Percentiles rank a stretch among this genome's conserved stretches.
These are phyloP conservation scores for Callipepla californica DNA, from an alignment of 2,113 vertebrate species.

Conservation along the genomic window DNA sequence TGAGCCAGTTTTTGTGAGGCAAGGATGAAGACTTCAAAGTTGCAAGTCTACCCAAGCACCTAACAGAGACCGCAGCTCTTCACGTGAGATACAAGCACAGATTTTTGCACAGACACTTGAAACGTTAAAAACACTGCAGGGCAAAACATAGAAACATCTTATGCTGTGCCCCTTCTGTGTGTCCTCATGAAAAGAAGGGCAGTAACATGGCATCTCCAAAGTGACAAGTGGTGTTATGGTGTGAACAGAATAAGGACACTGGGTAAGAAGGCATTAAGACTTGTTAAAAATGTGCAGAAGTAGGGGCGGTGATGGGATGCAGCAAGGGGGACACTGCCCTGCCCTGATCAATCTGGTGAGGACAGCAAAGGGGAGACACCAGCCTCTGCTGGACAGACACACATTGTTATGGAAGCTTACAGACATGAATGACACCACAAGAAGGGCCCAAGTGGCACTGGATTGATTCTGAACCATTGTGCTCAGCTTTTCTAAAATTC, in stretches of 20 bases:
- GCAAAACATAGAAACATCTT: not conserved
- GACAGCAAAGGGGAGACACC: too few relatives aligned
- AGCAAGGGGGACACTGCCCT: not conserved
- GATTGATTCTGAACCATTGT: not conserved
- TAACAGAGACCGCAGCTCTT: not conserved
- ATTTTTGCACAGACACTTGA: not conserved
- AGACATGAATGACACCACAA: rapidly evolving
- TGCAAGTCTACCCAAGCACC: not conserved
- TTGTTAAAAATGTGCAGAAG: not conserved
- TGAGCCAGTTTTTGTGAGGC: rapidly evolving
- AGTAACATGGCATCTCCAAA: rapidly evolving
- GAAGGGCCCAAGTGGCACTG: not conserved
- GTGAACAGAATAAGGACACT: rapidly evolving
- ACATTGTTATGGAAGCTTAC: not conserved
- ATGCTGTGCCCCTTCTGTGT: not conserved
- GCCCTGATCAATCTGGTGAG: not conserved
- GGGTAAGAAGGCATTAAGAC: not conserved
- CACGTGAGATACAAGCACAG: not conserved
- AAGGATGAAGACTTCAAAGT: rapidly evolving
- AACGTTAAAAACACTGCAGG: not conserved
- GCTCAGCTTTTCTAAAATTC: not conserved
- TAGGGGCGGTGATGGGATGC: not conserved
- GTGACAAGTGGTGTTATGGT: not conserved
- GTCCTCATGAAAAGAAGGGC: not conserved
- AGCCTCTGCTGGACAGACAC: rapidly evolving